Conservation (phyloP, 2,888 invertebrate species). For the Asteroscopus sphinx region DNA sequence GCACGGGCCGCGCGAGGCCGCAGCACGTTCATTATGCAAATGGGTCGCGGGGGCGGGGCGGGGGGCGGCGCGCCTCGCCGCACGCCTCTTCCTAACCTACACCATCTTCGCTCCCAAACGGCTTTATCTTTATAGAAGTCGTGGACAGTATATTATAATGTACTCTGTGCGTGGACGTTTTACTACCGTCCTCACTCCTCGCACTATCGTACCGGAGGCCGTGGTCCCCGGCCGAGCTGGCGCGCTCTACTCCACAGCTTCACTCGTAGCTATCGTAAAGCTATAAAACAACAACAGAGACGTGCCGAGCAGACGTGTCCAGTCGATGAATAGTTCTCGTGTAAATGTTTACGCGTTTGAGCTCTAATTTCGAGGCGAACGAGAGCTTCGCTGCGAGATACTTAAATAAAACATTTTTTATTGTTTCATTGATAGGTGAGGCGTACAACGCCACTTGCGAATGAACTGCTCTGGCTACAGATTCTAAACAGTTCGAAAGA, state of each 20-base stretch:
- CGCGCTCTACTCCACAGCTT: neutral
- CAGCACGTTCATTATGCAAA: conserved; percentile 78
- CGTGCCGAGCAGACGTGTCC: conserved; percentile 49
- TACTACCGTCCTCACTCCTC: conserved; percentile 16
- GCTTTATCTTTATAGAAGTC: conserved; percentile 28
- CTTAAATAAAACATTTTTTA: conserved; percentile 54
- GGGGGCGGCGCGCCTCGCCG: conserved; percentile 37
- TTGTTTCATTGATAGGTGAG: conserved; percentile 45
- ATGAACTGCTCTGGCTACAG: conserved; percentile 20
- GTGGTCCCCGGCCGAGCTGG: neutral
- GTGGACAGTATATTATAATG: too few relatives aligned
- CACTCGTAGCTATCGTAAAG: conserved; percentile 18
- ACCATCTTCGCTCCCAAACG: conserved; percentile 32
- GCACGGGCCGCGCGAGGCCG: conserved; percentile 45
- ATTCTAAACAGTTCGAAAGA: conserved; percentile 31
- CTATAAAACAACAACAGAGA: conserved; percentile 30
- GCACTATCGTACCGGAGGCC: conserved; percentile 2
- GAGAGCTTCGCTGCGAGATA: conserved; percentile 39
- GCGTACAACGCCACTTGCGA: conserved; percentile 25
- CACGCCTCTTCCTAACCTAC: conserved; percentile 23
- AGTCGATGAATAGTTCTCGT: conserved; percentile 46
- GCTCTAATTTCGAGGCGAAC: conserved; percentile 53
- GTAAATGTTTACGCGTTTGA: conserved; percentile 66
- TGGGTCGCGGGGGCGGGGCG: conserved; percentile 67
- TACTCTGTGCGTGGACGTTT: conserved; percentile 18